These are phyloP conservation scores for Sphinx pinastri DNA, from an alignment of 2,888 invertebrate species.

Conservation along the genomic window DNA sequence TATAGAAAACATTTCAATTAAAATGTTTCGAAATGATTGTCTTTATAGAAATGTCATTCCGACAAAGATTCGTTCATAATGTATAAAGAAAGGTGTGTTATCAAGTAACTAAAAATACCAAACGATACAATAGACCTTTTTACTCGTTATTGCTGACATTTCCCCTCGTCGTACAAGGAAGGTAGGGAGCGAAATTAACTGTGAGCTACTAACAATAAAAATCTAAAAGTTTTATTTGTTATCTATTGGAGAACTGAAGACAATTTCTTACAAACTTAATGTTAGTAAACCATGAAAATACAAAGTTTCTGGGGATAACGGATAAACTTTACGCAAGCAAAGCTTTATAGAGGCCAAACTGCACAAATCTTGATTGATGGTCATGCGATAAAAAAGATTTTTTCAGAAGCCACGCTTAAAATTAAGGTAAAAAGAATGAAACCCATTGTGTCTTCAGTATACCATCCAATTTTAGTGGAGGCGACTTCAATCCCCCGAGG, in stretches of 20 bases:
- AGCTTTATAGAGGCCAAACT: conserved; percentile 40
- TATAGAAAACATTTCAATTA: not conserved
- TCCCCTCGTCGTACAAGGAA: no score
- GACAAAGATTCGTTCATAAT: not conserved
- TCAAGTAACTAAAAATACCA: not conserved
- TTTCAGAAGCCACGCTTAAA: conserved; percentile 15
- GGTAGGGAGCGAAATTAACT: not conserved
- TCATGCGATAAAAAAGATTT: conserved; percentile 45
- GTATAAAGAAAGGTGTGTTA: conserved; percentile 1
- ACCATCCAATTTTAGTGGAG: conserved; percentile 69
- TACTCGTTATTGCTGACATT: not conserved
- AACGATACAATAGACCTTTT: not conserved
- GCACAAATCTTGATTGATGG: conserved; percentile 57
- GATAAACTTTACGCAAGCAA: conserved; percentile 2
- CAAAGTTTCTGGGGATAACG: conserved; percentile 2
- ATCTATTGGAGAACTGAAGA: not conserved
- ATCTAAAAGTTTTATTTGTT: conserved; percentile 6
- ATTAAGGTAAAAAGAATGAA: conserved; percentile 56
- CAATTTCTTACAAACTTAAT: not conserved
- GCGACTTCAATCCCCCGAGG: conserved; percentile 68
- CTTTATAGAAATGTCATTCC: not conserved
- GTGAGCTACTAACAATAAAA: not conserved
- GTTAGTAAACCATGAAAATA: conserved; percentile 3
- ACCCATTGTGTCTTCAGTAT: conserved; percentile 66
- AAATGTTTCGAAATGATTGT: not conserved